Evolutionary conservation across 23 tunicate species (phyloP), one percentile per base, ranked within the genome.

Genomic region (Clavelina lepadiformis): DNA sequence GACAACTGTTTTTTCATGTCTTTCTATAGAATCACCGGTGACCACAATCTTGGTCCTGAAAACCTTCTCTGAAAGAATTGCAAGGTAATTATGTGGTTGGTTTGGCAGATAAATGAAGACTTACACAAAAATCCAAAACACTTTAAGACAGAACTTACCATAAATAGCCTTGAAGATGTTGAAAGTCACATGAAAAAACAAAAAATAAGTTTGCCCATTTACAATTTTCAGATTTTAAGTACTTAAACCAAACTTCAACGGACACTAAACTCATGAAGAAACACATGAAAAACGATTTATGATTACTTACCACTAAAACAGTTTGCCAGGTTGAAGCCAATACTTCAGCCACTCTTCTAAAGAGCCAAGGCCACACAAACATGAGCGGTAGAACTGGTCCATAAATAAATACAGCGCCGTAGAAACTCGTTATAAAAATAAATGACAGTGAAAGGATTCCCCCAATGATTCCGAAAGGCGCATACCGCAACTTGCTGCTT

Each of bases 351-450:
- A 73, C 37, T 50, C 98, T 74, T 52, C 98, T 49, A 58, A 86
- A 92, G 7, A 92, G 73, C 93, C 88, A 79, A 29, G 98, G 98
- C 93, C 93, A 92, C 28, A 92, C 28, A 63, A 77, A 84, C 77
- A 92, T 88, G 25, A 83, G 31, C n/a, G 93, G 82, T 25, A 73
- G 38, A 0, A 73, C 38, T 47, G 87, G 98, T 29, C 98, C 98
- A 76, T 84, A 76, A 18, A 92, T 59, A 66, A 83, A 92, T 28
- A 92, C 59, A 23, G 82, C 59, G 33, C 98, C 98, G 59, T 46
- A 78, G 58, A 92, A 72, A 15, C 86, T 56, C 33, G 82, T 74
- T 32, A 86, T 13, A 29, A 80, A 53, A 35, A 86, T 44, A 26
- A 73, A 60, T 19, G 73, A 46, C 24, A 81, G 41, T 19, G 73